Evolutionary conservation across 2,797 vertebrate species (phyloP).

Genomic region (Epinephelus awoara): DNA sequence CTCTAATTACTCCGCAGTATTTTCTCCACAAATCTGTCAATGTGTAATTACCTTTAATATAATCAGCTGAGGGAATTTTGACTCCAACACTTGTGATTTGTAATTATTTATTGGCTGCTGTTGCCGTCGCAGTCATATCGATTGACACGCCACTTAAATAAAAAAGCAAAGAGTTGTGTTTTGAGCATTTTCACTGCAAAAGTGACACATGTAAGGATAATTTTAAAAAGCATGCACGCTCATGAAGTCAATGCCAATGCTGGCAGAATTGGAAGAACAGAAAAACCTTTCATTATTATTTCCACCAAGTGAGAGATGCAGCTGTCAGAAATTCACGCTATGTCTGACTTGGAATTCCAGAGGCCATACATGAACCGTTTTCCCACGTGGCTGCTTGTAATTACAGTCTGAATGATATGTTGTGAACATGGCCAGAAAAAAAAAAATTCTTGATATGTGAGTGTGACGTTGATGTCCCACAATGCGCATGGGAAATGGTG

Average conservation of each 20-base stretch:
- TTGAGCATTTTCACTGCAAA: not conserved
- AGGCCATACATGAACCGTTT: not conserved
- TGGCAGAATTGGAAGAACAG: not conserved
- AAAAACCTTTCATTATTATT: not conserved
- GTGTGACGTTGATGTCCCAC: not conserved
- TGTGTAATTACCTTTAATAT: conserved; percentile 13
- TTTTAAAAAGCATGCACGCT: not conserved
- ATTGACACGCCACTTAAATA: not conserved
- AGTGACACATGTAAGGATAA: not conserved
- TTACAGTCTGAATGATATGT: conserved; percentile 6
- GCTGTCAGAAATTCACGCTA: too few relatives aligned
- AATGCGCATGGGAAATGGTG: not conserved
- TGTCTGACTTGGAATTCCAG: too few relatives aligned
- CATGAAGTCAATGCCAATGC: not conserved
- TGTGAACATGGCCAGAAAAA: not conserved
- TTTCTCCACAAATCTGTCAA: not conserved
- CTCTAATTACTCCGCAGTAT: not conserved
- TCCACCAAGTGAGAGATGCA: too few relatives aligned
- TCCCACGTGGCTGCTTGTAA: not conserved
- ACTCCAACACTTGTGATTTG: not conserved
- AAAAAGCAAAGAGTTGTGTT: not conserved
- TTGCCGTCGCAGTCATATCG: not conserved
- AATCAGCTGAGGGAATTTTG: conserved; percentile 5
- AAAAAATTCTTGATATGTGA: conserved; percentile 3
- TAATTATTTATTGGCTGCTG: not conserved